Evolutionary conservation across 1,140 invertebrate genomes (phyloP), one percentile per base, ranked within the genome.

Genomic region (Sitodiplosis mosellana): DNA sequence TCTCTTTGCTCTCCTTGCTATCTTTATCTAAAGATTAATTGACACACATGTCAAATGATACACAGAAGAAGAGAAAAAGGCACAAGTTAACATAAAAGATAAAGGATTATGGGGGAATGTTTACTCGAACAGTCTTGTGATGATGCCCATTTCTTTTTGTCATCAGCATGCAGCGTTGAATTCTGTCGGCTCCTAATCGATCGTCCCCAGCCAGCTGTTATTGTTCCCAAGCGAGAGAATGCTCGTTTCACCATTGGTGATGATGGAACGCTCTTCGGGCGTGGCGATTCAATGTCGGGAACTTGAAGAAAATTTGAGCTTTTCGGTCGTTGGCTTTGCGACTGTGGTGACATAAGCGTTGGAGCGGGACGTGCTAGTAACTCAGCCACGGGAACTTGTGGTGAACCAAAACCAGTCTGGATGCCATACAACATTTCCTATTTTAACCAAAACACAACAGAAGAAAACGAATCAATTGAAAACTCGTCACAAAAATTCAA

Each of bases 341-440:
- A 47, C 54, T 83, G 81, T 0, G 84, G 84, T 48, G 83, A 87
- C 3, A 88, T 73, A 17, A 89, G 64, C 10, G 83, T 83, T 0
- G 87, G 87, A 2, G 82, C 86, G 2, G 87, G 84, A 47, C 87
- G 73, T 0, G 86, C 81, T 42, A 90, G 67, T 43, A 91, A 67
- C 62, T 92, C 86, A 0, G 86, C 87, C 2, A 90, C 86, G 1
- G 87, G 87, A 48, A 89, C 86, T 71, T 89, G 87, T 1, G 85
- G 87, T 46, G 86, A 89, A n/a, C 88, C 87, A 59, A 91, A 91
- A 36, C 87, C 87, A 0, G 87, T 86, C 58, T 88, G 86, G 55
- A 93, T 92, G 49, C 89, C 89, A 61, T 93, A 93, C 17, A 94
- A 66, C 87, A 94, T 92, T 69, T 94, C 88, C 72, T 93, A 27